phyloP scores from a whole-genome alignment of 2,888 invertebrate genomes.

The Saturnia pavonia region DNA sequence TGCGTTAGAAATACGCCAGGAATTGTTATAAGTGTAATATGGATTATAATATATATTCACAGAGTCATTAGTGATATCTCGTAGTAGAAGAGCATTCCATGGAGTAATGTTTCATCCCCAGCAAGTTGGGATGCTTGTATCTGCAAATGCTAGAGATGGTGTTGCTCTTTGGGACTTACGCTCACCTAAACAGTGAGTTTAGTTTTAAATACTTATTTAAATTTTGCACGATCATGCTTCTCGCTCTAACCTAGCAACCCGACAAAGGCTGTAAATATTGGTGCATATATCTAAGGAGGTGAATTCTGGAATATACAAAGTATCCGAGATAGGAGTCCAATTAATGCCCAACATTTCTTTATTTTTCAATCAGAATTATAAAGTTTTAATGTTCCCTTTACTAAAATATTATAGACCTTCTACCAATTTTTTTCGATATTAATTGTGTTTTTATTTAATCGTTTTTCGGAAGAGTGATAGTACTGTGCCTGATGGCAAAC shows the following conservation, averaged over 20 bases:
- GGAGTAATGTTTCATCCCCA: constrained; percentile 96
- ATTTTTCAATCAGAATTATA: too few species aligned
- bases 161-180: constrained; percentile 95
- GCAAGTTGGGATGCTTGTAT: constrained; percentile 90
- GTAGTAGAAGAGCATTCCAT: constrained; percentile 88
- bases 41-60: constrained; percentile 76
- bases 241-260: not conserved
- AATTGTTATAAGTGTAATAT: not conserved
- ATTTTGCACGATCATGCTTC: not conserved
- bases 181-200: constrained; percentile 88
- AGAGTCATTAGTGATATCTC: constrained; percentile 78
- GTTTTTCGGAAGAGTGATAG: too few species aligned
- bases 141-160: constrained; percentile 95
- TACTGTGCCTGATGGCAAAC: too few species aligned
- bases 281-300: not conserved
- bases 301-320: not conserved
- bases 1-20: too few species aligned
- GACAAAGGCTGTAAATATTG: not conserved
- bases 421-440: too few species aligned
- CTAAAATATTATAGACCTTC: too few species aligned
- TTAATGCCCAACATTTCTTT: too few species aligned
- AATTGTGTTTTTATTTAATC: too few species aligned
- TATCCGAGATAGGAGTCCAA: too few species aligned
- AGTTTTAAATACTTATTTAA: not conserved
- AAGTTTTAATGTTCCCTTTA: too few species aligned